phyloP scores from a whole-genome alignment of 2,113 vertebrate genomes.

The Tylochromis polylepis region DNA sequence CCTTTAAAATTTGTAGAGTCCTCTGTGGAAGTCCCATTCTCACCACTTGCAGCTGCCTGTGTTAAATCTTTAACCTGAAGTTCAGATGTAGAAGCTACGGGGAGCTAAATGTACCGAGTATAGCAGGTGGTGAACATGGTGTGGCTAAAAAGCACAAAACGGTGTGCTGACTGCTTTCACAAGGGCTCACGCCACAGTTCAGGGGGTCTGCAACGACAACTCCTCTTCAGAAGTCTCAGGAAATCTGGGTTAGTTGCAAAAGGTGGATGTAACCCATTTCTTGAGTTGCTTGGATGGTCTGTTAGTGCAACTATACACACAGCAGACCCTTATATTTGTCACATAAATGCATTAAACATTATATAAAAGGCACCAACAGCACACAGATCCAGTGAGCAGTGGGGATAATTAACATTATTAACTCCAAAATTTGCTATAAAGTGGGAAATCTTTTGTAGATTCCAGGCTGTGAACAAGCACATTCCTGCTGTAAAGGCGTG shows the following conservation, averaged over 20 bases:
- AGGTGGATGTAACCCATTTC: not conserved
- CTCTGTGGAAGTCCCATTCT: not conserved
- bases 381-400: not conserved
- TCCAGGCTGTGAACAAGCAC: not conserved
- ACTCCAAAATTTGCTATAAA: not conserved
- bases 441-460: not conserved
- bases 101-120: not conserved
- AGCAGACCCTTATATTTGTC: not conserved
- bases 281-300: not conserved
- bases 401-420: not conserved
- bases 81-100: not conserved
- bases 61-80: not conserved
- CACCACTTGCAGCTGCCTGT: not conserved
- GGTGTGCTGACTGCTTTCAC: not conserved
- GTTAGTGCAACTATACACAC: not conserved
- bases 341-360: not conserved
- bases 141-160: not conserved
- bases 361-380: not conserved
- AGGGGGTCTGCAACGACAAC: not conserved
- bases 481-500: not conserved
- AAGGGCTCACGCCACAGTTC: accelerated
- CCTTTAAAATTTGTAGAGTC: not conserved
- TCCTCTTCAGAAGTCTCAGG: not conserved
- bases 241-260: not conserved
- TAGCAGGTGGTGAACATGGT: not conserved